Conservation (phyloP, 2,113 vertebrate genomes). For the Oryzias melastigma region DNA sequence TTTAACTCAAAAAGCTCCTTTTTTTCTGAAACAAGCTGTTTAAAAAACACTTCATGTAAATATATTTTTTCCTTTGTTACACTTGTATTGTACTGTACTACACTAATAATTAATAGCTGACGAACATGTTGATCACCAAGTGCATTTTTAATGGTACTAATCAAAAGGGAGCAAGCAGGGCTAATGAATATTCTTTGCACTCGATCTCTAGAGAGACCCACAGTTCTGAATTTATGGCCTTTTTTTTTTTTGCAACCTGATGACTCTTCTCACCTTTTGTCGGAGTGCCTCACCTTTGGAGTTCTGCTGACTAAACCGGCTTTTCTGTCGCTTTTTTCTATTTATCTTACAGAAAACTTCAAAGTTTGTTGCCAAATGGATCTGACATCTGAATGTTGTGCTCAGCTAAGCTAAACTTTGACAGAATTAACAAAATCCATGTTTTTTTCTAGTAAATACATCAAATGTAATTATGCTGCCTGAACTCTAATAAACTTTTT, state of each 20-base stretch:
- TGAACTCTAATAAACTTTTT: constrained; percentile 62
- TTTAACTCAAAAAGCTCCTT: too few species aligned
- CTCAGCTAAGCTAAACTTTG: constrained; percentile 4
- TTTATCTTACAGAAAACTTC: too few species aligned
- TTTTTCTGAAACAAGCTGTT: not conserved
- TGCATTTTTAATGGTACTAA: constrained; percentile 4
- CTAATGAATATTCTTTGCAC: not conserved
- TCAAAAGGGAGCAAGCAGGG: not conserved
- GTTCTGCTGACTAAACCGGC: too few species aligned
- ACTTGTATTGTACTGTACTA: not conserved
- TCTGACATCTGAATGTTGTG: constrained; percentile 18
- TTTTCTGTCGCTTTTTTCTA: too few species aligned
- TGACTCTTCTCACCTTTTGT: not conserved
- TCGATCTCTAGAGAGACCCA: not conserved
- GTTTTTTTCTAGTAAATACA: constrained; percentile 33
- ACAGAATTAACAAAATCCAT: constrained; percentile 24
- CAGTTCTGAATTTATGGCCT: not conserved
- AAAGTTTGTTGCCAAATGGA: constrained; percentile 2
- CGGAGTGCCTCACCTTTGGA: not conserved
- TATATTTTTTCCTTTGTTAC: not conserved
- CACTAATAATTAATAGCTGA: constrained; percentile 9
- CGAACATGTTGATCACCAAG: constrained; percentile 42
- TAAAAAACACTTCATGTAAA: not conserved
- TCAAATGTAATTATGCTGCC: constrained; percentile 40
- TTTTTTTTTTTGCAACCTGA: constrained; percentile 2